phyloP scores from a whole-genome alignment of 2,797 vertebrate genomes.

The Poecilia wingei region DNA sequence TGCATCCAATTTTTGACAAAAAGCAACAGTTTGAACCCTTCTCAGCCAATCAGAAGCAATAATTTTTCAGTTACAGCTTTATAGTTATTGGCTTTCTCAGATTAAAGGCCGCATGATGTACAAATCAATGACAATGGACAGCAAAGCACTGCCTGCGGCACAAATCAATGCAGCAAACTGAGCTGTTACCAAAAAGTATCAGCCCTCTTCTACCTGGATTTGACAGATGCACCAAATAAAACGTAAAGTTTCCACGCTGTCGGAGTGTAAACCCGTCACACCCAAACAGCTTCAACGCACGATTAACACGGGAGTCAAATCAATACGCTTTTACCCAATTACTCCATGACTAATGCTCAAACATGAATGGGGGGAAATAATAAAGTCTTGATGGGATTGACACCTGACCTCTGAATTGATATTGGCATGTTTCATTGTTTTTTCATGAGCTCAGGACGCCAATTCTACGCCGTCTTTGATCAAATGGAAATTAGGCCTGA shows the following conservation, averaged over 20 bases:
- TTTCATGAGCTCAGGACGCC: background rate
- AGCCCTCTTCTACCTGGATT: conserved; percentile 10
- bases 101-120: conserved; percentile 19
- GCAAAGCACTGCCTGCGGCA: conserved; percentile 26
- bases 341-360: conserved; percentile 28
- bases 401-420: conserved; percentile 46
- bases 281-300: conserved; percentile 30
- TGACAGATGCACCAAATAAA: conserved; percentile 53
- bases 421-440: conserved; percentile 15
- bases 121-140: conserved; percentile 36
- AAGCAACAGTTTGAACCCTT: conserved; percentile 1
- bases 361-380: conserved; percentile 44
- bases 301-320: conserved; percentile 58
- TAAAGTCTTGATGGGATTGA: conserved; percentile 36
- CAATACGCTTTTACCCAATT: conserved; percentile 58
- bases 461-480: conserved; percentile 13
- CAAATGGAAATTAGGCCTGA: conserved; percentile 37
- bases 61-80: conserved; percentile 2
- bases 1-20: background rate
- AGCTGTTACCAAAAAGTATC: conserved; percentile 35
- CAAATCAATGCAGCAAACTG: conserved; percentile 54
- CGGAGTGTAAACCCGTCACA: conserved; percentile 44
- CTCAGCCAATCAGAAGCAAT: conserved; percentile 18
- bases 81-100: conserved; percentile 11
- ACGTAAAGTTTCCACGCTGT: conserved; percentile 40